A percentile compares a stretch with the other conserved stretches of the same genome.
phyloP scores from a whole-genome alignment of 2,113 vertebrate genomes.

The Melanerpes formicivorus region DNA sequence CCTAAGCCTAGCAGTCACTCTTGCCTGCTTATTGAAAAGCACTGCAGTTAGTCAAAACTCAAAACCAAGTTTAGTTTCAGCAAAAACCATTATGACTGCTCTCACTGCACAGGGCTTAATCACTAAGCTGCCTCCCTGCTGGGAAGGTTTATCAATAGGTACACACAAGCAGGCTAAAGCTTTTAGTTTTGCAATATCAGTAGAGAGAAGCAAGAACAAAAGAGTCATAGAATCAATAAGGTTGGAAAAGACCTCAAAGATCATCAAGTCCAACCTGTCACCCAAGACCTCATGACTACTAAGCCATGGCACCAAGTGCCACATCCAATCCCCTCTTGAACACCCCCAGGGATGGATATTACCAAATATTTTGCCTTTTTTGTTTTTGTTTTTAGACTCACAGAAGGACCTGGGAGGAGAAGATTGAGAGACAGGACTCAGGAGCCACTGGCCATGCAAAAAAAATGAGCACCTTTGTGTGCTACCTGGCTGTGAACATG shows the following conservation, averaged over 20 bases:
- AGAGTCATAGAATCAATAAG: too few relatives aligned
- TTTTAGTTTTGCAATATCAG: background rate
- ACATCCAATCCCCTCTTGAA: too few relatives aligned
- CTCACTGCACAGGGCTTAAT: background rate
- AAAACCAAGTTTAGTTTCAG: background rate
- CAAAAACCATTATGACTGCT: background rate
- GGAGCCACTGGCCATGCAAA: background rate
- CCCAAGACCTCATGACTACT: too few relatives aligned
- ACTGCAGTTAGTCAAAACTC: background rate
- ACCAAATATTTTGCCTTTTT: background rate
- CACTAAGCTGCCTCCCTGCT: background rate
- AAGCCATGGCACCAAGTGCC: too few relatives aligned
- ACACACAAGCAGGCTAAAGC: background rate
- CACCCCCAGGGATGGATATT: background rate
- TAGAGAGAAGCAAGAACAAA: too few relatives aligned
- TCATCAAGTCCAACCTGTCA: too few relatives aligned
- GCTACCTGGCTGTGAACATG: background rate
- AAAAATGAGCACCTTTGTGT: background rate
- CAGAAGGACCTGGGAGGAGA: background rate
- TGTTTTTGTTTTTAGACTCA: background rate
- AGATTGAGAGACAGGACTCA: background rate
- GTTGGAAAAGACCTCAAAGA: too few relatives aligned
- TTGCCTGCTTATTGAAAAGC: background rate
- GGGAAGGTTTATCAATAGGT: background rate
- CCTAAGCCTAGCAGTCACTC: background rate